phyloP scores from a whole-genome alignment of 2,113 vertebrate species.

The Scophthalmus maximus region DNA sequence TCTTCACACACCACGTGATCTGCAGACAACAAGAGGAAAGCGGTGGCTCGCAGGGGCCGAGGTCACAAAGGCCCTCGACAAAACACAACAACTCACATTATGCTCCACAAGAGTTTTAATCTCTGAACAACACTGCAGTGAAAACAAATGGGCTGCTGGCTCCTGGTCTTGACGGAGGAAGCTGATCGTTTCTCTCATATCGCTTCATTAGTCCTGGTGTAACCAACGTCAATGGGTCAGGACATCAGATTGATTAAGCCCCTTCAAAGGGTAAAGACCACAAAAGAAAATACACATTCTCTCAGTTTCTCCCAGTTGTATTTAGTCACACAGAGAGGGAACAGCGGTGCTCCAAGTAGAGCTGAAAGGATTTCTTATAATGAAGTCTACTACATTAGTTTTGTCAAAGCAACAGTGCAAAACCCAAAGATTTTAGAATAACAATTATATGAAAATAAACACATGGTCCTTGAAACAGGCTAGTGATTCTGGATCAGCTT shows the following conservation, averaged over 20 bases:
- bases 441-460: too few species aligned
- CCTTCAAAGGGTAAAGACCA: neutral
- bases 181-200: neutral
- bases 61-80: neutral
- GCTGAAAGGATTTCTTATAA: too few species aligned
- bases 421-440: too few species aligned
- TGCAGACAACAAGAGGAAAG: constrained; percentile 62
- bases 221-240: neutral
- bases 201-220: neutral
- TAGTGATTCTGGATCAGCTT: constrained; percentile 23
- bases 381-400: too few species aligned
- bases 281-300: neutral
- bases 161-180: too few species aligned
- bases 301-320: neutral
- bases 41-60: neutral
- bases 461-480: too few species aligned
- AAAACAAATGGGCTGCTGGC: constrained; percentile 8
- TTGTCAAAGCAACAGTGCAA: too few species aligned
- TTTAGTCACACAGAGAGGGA: neutral
- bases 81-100: constrained; percentile 7
- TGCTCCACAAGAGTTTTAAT: neutral
- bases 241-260: neutral
- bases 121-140: neutral
- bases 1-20: constrained; percentile 89
- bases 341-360: neutral